phyloP scores from a whole-genome alignment of 2,888 invertebrate species.

The Amiota communis region DNA sequence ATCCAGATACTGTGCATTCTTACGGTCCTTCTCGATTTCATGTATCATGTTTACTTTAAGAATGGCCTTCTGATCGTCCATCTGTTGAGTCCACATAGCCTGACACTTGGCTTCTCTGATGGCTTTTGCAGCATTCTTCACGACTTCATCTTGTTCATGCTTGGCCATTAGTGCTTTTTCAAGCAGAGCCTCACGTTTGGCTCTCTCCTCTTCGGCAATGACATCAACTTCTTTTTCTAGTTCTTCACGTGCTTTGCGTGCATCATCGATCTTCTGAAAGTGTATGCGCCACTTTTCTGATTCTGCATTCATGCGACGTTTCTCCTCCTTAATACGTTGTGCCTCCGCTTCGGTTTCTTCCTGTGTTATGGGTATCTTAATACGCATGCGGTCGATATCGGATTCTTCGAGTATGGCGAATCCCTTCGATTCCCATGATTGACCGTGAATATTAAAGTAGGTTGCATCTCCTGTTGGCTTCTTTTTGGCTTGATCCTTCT shows the following conservation, averaged over 20 bases:
- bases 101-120: slow-evolving; percentile 78
- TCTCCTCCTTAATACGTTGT: slow-evolving; percentile 48
- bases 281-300: slow-evolving; percentile 48
- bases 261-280: slow-evolving; percentile 51
- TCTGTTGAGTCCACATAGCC: slow-evolving; percentile 81
- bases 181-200: slow-evolving; percentile 74
- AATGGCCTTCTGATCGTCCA: slow-evolving; percentile 83
- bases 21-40: slow-evolving; percentile 77
- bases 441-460: slow-evolving; percentile 52
- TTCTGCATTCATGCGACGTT: slow-evolving; percentile 43
- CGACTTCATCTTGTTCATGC: slow-evolving; percentile 71
- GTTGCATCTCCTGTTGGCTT: slow-evolving; percentile 40
- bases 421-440: slow-evolving; percentile 55
- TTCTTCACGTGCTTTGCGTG: slow-evolving; percentile 43
- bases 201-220: slow-evolving; percentile 45
- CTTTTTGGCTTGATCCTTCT: slow-evolving; percentile 38
- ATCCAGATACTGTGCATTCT: slow-evolving; percentile 47
- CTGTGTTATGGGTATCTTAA: slow-evolving; percentile 37
- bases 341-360: slow-evolving; percentile 48
- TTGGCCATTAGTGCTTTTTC: slow-evolving; percentile 78
- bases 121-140: slow-evolving; percentile 71
- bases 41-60: slow-evolving; percentile 81
- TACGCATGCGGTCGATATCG: slow-evolving; percentile 51
- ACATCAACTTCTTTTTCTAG: slow-evolving; percentile 42
- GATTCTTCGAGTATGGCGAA: slow-evolving; percentile 47